phyloP scores from a whole-genome alignment of 2,113 vertebrate species.

The Pseudorasbora parva region DNA sequence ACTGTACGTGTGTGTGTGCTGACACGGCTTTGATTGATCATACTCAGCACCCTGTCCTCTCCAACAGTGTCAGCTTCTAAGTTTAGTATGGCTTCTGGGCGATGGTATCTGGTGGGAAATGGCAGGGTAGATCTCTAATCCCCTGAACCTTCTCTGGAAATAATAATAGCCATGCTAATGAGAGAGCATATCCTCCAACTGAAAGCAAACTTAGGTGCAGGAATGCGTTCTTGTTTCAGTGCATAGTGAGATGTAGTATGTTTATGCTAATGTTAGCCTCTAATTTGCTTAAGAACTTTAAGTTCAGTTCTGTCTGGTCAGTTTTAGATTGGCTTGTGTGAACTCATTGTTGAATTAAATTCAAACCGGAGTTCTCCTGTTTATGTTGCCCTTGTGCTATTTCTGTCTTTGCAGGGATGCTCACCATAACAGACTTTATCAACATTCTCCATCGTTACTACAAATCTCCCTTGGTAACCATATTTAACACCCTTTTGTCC shows the following conservation, averaged over 20 bases:
- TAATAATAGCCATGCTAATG: slow-evolving; percentile 40
- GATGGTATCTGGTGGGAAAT: slow-evolving; percentile 26
- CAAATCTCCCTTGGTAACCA: slow-evolving; percentile 88
- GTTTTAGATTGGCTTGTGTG: background rate
- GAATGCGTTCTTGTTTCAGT: slow-evolving; percentile 2
- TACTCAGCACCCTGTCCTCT: slow-evolving; percentile 3
- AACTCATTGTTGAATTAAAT: background rate
- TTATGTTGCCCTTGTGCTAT: background rate
- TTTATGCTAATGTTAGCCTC: background rate
- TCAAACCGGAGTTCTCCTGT: background rate
- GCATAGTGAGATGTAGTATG: slow-evolving; percentile 5
- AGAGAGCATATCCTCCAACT: slow-evolving; percentile 22
- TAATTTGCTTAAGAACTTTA: background rate
- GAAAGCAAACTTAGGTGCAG: background rate
- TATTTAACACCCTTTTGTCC: too few species aligned
- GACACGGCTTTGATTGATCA: slow-evolving; percentile 8
- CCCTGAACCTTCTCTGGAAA: slow-evolving; percentile 35
- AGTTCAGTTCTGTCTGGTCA: background rate
- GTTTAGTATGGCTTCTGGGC: slow-evolving; percentile 46
- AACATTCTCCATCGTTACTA: slow-evolving; percentile 96
- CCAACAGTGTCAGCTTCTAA: slow-evolving; percentile 42
- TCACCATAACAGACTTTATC: slow-evolving; percentile 98
- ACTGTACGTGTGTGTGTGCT: background rate
- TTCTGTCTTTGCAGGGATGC: slow-evolving; percentile 84
- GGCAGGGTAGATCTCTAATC: slow-evolving; percentile 35